Conservation (phyloP, 2,888 invertebrate genomes). For the Ophioninae sp. region DNA sequence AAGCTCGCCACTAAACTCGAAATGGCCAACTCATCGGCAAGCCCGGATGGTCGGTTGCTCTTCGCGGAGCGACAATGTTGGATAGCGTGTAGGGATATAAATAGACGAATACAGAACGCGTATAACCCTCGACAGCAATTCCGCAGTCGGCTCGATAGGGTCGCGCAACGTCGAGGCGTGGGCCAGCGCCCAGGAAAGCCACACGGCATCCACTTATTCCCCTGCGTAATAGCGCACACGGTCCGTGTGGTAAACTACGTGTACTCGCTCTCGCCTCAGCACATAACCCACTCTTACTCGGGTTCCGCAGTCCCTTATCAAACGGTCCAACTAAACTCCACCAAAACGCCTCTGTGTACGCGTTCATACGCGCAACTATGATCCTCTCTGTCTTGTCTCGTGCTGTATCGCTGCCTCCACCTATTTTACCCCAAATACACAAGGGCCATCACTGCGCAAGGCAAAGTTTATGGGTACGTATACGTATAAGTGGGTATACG, state of each 20-base stretch:
- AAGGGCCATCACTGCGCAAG: slow-evolving; percentile 9
- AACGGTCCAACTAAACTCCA: slow-evolving; percentile 4
- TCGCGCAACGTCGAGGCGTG: slow-evolving; percentile 22
- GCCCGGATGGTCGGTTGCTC: slow-evolving; percentile 53
- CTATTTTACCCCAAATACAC: slow-evolving; percentile 13
- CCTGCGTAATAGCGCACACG: slow-evolving; percentile 58
- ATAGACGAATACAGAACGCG: slow-evolving; percentile 2
- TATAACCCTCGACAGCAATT: slow-evolving; percentile 63
- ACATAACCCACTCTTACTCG: slow-evolving; percentile 26
- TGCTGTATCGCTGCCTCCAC: slow-evolving; percentile 1
- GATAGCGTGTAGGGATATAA: not conserved
- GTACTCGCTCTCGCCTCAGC: slow-evolving; percentile 48
- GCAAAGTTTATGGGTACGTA: slow-evolving; percentile 16
- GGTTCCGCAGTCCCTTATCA: slow-evolving; percentile 24
- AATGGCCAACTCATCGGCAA: slow-evolving; percentile 70
- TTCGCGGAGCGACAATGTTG: slow-evolving; percentile 3
- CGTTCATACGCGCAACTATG: not conserved
- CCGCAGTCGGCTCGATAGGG: slow-evolving; percentile 50
- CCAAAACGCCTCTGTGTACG: not conserved
- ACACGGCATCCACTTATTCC: slow-evolving; percentile 62
- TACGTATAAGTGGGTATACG: not conserved
- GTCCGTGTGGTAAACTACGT: slow-evolving; percentile 56
- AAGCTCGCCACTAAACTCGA: slow-evolving; percentile 71
- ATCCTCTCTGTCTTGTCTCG: slow-evolving; percentile 19
- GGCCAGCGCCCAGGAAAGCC: slow-evolving; percentile 44